These are phyloP conservation scores for Venustoraphidia nigricollis DNA, from an alignment of 2,888 invertebrate species.

Conservation along the genomic window DNA sequence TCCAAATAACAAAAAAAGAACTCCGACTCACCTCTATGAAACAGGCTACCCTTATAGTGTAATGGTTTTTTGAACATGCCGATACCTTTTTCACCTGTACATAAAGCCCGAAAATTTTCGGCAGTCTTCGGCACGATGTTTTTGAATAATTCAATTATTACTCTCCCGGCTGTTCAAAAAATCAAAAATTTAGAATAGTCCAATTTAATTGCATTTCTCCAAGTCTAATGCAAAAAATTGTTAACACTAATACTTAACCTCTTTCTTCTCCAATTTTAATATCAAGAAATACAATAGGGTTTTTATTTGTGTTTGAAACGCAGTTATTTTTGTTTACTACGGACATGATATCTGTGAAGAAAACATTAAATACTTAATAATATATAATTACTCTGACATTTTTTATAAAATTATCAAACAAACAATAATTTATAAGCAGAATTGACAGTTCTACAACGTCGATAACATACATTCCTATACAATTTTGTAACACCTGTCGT, in stretches of 20 bases:
- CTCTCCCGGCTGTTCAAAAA: constrained; percentile 49
- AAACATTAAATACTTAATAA: no score
- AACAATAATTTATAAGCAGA: no score
- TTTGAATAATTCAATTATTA: constrained; percentile 74
- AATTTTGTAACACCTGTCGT: no score
- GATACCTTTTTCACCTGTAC: constrained; percentile 78
- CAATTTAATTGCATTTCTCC: not conserved
- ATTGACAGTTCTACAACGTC: no score
- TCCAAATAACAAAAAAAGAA: not conserved
- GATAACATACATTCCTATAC: no score
- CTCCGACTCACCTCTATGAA: constrained; percentile 53
- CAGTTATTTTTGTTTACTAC: no score
- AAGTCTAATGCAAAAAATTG: constrained; percentile 4
- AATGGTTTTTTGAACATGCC: constrained; percentile 55
- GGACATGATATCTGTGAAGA: no score
- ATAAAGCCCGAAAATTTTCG: constrained; percentile 83
- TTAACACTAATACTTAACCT: constrained; percentile 30
- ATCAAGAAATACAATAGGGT: constrained; percentile 58
- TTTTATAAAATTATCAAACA: no score
- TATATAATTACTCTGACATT: no score
- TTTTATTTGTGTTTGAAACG: constrained; percentile 17
- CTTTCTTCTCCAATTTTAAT: constrained; percentile 48
- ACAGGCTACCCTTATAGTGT: constrained; percentile 67
- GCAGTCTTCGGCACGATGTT: constrained; percentile 74
- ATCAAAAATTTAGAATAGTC: constrained; percentile 2